Evolutionary conservation across 1,140 invertebrate species (phyloP).

Genomic region (Microvelia longipes): DNA sequence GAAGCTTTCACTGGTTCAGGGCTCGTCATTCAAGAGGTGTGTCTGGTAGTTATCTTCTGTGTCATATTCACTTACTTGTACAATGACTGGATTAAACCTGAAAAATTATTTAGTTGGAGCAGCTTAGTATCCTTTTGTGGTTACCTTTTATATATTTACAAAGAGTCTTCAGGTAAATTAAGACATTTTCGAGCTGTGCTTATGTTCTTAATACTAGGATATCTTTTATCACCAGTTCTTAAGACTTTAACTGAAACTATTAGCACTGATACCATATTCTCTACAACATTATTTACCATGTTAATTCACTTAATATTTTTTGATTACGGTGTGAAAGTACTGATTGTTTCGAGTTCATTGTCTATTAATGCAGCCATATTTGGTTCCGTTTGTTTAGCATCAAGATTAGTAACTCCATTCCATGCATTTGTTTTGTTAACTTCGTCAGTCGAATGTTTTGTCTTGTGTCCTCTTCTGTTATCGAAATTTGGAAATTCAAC

Average conservation of each 20-base stretch:
- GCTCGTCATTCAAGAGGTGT: conserved; percentile 55
- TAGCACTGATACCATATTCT: conserved; percentile 92
- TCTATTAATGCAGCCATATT: conserved; percentile 83
- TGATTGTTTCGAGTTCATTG: conserved; percentile 64
- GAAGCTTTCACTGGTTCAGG: conserved; percentile 57
- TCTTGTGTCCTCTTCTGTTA: conserved; percentile 68
- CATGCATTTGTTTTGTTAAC: conserved; percentile 79
- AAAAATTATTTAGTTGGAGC: conserved; percentile 40
- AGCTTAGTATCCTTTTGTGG: conserved; percentile 38
- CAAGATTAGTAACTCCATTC: conserved; percentile 62
- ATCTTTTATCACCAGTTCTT: conserved; percentile 74
- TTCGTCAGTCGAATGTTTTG: conserved; percentile 72
- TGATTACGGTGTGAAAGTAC: conserved; percentile 73
- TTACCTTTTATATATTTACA: conserved; percentile 38
- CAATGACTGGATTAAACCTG: conserved; percentile 44
- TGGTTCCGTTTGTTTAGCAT: conserved; percentile 84
- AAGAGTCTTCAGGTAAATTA: conserved; percentile 25
- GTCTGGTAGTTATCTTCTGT: conserved; percentile 56
- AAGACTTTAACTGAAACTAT: conserved; percentile 89
- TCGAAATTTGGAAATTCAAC: conserved; percentile 35
- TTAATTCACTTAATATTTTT: conserved; percentile 76
- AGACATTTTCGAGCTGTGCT: conserved; percentile 50
- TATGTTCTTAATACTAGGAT: conserved; percentile 68
- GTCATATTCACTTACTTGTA: conserved; percentile 57
- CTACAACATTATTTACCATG: conserved; percentile 74